A percentile compares a stretch with the other conserved stretches of the same genome.
Conservation (phyloP, 2,113 vertebrate species). For the Anseranas semipalmata region DNA sequence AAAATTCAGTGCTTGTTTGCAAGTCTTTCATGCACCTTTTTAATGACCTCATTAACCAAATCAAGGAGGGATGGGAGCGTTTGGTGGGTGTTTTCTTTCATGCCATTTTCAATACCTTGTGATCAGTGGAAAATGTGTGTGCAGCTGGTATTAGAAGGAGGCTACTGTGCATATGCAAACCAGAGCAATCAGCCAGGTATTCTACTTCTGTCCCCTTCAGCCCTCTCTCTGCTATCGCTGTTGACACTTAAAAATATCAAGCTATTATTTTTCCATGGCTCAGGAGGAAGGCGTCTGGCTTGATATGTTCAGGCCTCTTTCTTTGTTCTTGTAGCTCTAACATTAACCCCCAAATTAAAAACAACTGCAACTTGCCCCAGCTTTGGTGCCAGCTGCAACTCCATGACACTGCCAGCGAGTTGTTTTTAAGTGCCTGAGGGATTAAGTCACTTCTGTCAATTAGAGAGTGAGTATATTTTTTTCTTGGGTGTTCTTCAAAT, state of each 20-base stretch:
- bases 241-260: slow-evolving; percentile 11
- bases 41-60: slow-evolving; percentile 70
- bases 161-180: not conserved
- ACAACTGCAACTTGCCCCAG: not conserved
- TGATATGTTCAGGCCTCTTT: not conserved
- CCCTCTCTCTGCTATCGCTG: not conserved
- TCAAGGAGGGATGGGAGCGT: slow-evolving; percentile 2
- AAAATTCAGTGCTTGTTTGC: slow-evolving; percentile 38
- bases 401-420: not conserved
- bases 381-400: not conserved
- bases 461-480: not conserved
- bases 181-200: not conserved
- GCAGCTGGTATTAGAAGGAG: not conserved
- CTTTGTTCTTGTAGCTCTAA: not conserved
- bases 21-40: slow-evolving; percentile 38
- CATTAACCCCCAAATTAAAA: not conserved
- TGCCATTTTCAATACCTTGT: slow-evolving; percentile 5
- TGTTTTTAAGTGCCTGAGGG: not conserved
- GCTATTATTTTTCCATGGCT: not conserved
- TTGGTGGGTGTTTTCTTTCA: not conserved
- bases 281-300: not conserved
- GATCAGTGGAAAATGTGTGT: slow-evolving; percentile 22
- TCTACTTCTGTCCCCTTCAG: not conserved
- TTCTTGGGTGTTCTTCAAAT: not conserved
- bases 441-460: not conserved